Evolutionary conservation across 1,140 invertebrate genomes (phyloP), one percentile per base, ranked within the genome.

Genomic region (Bemisia tabaci): DNA sequence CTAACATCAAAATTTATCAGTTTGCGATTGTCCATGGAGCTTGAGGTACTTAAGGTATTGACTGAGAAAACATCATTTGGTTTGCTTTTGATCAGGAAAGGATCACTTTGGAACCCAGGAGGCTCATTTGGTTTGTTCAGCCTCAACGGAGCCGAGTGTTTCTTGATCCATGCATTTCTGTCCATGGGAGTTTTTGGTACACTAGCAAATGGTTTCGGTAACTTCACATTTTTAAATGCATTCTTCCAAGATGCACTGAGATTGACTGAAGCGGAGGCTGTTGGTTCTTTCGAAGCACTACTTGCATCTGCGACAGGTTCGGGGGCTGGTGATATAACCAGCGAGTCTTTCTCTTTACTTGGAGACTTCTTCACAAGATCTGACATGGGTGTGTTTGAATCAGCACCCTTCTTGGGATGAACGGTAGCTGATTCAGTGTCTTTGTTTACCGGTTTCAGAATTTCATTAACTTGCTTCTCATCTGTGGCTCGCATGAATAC

Each of bases 191-290:
- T 67, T 22, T 68, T 60, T 17, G 68, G 66, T 59, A 65, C 69
- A 58, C 67, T 61, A 21, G 67, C 68, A 27, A 68, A 17, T 9
- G 71, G 67, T 69, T 74, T 74, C 0, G 72, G 72, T 22, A 72
- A 67, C 69, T 74, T 74, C 0, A 69, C 68, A 48, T 73, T 74
- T 68, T 73, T 72, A 64, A 74, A 74, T 2, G 72, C 73, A 12
- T 67, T 66, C 58, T 58, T 68, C 73, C 73, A 74, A n/a, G 73
- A 69, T 0, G 48, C 11, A 12, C 26, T n/a, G 5, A 66, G 59
- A 60, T 67, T 48, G 33, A 17, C 17, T 48, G 33, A 9, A 48
- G 33, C 5, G 33, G 33, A 9, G 17, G 33, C 33, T 9, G 17
- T 17, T 48, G 33, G 33, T 5, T 48, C 33, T 48, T 48, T 48